These are phyloP conservation scores for Vanessa atalanta DNA, from an alignment of 1,140 invertebrate species.

Conservation along the genomic window DNA sequence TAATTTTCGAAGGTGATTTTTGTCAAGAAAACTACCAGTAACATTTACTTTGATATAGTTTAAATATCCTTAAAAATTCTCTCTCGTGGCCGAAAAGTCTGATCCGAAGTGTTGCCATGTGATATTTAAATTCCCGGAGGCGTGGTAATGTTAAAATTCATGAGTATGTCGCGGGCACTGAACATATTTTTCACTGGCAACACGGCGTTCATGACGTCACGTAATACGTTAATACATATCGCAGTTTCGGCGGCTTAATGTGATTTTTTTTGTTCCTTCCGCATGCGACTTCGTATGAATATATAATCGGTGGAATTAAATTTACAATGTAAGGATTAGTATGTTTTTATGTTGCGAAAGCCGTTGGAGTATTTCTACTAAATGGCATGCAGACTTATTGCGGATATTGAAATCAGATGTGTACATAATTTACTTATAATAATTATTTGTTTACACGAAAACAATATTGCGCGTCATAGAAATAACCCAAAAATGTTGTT, in stretches of 20 bases:
- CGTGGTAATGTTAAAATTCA: conserved; percentile 59
- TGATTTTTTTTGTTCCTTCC: conserved; percentile 40
- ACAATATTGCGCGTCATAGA: too few relatives aligned
- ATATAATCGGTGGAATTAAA: conserved; percentile 36
- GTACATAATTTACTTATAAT: too few relatives aligned
- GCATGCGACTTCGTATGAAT: conserved; percentile 25
- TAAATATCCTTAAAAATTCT: background rate
- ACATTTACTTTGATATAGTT: background rate
- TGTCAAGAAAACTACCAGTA: background rate
- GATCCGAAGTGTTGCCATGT: conserved; percentile 30
- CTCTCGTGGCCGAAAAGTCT: background rate
- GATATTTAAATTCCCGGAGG: conserved; percentile 35
- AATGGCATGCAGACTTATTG: background rate
- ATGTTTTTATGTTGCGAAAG: conserved; percentile 5
- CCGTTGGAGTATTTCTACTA: background rate
- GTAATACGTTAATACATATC: conserved; percentile 60
- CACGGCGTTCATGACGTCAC: conserved; percentile 66
- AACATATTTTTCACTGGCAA: conserved; percentile 63
- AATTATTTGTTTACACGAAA: too few relatives aligned
- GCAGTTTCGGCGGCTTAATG: conserved; percentile 47
- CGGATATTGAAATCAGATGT: too few relatives aligned
- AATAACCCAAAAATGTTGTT: too few relatives aligned
- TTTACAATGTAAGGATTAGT: conserved; percentile 34
- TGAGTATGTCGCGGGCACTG: conserved; percentile 52
- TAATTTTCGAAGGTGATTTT: background rate